Evolutionary conservation across 2,113 vertebrate genomes (phyloP).

Genomic region (Stigmatopora nigra): DNA sequence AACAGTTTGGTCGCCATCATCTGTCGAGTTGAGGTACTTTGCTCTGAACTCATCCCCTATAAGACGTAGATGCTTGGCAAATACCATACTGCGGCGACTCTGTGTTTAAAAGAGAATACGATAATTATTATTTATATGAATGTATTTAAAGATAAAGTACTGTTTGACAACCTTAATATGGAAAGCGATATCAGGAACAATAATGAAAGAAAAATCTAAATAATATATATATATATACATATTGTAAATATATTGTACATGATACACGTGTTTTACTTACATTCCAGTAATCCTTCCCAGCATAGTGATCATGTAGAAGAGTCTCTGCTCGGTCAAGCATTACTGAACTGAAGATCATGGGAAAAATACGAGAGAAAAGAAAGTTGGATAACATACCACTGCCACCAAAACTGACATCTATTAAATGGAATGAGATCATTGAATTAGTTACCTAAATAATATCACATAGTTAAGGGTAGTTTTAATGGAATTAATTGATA

Average conservation of each 20-base stretch:
- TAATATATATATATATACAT: neutral
- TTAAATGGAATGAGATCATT: neutral
- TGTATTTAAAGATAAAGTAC: neutral
- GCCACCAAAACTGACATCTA: neutral
- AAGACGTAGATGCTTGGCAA: conserved; percentile 82
- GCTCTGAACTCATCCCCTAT: conserved; percentile 82
- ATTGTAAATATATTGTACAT: no score
- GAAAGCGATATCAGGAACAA: neutral
- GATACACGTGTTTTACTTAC: conserved; percentile 69
- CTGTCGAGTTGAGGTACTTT: conserved; percentile 78
- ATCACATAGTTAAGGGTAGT: no score
- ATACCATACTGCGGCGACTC: conserved; percentile 96
- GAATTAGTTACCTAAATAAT: no score
- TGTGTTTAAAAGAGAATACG: conserved; percentile 40
- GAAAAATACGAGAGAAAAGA: neutral
- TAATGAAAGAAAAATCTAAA: neutral
- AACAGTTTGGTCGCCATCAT: conserved; percentile 72
- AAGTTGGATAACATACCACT: neutral
- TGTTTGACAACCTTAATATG: no score
- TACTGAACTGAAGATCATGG: conserved; percentile 57
- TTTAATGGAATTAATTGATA: no score
- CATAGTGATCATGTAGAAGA: conserved; percentile 93
- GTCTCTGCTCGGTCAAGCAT: conserved; percentile 97
- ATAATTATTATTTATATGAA: neutral
- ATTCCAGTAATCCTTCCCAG: conserved; percentile 94